Evolutionary conservation across 2,113 vertebrate species (phyloP).

Genomic region (Lophius piscatorius): DNA sequence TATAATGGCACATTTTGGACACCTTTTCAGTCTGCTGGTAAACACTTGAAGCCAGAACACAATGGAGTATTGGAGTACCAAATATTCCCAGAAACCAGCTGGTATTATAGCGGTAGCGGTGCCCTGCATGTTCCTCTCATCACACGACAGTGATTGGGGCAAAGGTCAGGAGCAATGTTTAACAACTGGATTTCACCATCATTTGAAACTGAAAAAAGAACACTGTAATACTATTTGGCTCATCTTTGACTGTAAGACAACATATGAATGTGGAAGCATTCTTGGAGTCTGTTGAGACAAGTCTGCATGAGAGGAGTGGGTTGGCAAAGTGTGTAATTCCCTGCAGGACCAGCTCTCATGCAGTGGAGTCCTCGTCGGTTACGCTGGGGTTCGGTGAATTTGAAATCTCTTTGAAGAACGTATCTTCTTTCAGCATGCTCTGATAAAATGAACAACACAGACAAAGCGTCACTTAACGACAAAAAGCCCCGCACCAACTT

Average conservation of each 20-base stretch:
- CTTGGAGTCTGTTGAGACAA: constrained; percentile 13
- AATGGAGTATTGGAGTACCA: constrained; percentile 58
- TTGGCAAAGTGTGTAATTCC: constrained; percentile 67
- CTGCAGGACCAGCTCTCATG: constrained; percentile 81
- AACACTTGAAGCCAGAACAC: constrained; percentile 34
- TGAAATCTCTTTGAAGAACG: constrained; percentile 91
- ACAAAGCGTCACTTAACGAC: too few species aligned
- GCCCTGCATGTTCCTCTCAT: constrained; percentile 61
- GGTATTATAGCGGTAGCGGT: constrained; percentile 75
- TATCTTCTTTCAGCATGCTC: constrained; percentile 98
- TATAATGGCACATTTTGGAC: constrained; percentile 40
- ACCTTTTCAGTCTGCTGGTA: constrained; percentile 35
- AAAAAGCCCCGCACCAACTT: too few species aligned
- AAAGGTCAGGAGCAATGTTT: constrained; percentile 37
- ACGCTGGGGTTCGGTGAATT: constrained; percentile 89
- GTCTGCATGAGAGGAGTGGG: constrained; percentile 32
- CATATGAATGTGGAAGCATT: constrained; percentile 22
- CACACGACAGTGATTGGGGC: constrained; percentile 57
- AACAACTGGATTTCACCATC: background rate
- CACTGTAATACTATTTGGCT: constrained; percentile 57
- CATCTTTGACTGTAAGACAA: constrained; percentile 39
- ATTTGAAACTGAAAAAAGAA: constrained; percentile 13
- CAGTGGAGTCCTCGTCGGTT: constrained; percentile 91
- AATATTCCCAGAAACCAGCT: constrained; percentile 86
- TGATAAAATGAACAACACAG: constrained; percentile 61